Base-by-base conservation (phyloP, 2,888 invertebrate genomes). In the Megamerina dolium region DNA sequence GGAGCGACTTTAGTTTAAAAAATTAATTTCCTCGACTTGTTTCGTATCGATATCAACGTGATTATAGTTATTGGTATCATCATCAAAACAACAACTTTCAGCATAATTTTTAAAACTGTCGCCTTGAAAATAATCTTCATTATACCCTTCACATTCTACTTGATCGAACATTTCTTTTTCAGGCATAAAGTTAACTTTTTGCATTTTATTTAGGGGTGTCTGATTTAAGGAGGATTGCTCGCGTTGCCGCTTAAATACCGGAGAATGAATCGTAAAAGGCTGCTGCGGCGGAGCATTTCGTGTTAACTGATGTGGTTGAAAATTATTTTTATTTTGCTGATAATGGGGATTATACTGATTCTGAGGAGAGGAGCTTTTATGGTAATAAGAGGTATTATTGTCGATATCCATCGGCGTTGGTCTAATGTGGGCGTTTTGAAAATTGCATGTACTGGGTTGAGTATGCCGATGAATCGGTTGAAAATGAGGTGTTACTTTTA, bases 341-440 rank as follows among this genome's bases (percentile, higher is more conserved):
- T 35, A 14, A 20, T 35, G 20, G 23, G 21, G 14, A 26, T 26
- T 26, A 37, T 26, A 23, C 17, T 13, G 16, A 26, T 37, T 37
- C 26, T 37, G 17, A 37, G 27, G 26, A 26, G 23, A 36, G 26
- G 30, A 19, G 19, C 37, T 27, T 37, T 37, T 27, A 18, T 19
- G 27, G 13, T 29, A 37, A 29, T 27, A 27, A 19, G 37, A 37
- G 14, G 30, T 37, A 18, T 19, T 29, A 8, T 29, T 17, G 37
- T 37, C 37, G 13, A 30, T 29, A 19, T 37, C 30, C 30, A 30
- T 37, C 13, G 37, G 30, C 12, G 29, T 30, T 38, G 30, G 30
- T 19, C 30, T 38, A 19, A 10, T 21, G 18, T 37, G 2, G 29
- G 27, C 18, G 30, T 29, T 30, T 38, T 30, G 19, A 13, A 20